These are phyloP conservation scores for Drosophila lini DNA, from an alignment of 1,140 invertebrate genomes.

Conservation along the genomic window DNA sequence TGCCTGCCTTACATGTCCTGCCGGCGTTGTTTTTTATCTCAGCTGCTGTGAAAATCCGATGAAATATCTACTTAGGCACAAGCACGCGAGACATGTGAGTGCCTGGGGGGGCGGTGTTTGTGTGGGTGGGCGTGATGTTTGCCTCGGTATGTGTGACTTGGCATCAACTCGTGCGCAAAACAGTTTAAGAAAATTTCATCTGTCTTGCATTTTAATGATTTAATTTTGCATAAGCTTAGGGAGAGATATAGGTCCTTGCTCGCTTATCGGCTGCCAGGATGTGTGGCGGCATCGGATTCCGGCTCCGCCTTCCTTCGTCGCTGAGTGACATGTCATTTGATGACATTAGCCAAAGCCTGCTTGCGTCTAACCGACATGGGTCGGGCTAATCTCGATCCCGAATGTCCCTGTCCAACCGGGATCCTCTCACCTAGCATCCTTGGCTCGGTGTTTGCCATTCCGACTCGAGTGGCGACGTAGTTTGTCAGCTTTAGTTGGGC, in stretches of 20 bases:
- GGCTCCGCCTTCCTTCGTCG: constrained; percentile 13
- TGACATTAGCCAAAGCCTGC: constrained; percentile 67
- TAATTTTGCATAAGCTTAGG: constrained; percentile 74
- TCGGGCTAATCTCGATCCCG: constrained; percentile 34
- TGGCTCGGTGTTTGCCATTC: constrained; percentile 25
- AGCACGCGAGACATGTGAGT: constrained; percentile 40
- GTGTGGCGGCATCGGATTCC: constrained; percentile 18
- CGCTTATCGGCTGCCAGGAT: constrained; percentile 25
- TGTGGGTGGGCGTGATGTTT: constrained; percentile 33
- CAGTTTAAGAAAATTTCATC: constrained; percentile 75
- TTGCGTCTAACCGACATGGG: constrained; percentile 60
- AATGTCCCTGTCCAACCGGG: constrained; percentile 1
- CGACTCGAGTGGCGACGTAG: constrained; percentile 35
- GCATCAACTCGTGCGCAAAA: constrained; percentile 73
- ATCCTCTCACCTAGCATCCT: constrained; percentile 4
- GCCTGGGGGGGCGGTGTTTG: constrained; percentile 23
- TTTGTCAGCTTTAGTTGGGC: constrained; percentile 47
- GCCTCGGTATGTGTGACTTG: constrained; percentile 48
- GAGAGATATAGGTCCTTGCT: constrained; percentile 8
- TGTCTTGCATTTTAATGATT: constrained; percentile 77
- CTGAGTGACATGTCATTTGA: constrained; percentile 69
- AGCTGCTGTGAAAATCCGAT: constrained; percentile 62
- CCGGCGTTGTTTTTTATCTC: constrained; percentile 46
- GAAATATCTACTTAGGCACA: constrained; percentile 73
- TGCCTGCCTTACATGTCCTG: constrained; percentile 33